Evolutionary conservation across 2,888 invertebrate genomes (phyloP), one percentile per base, ranked within the genome.

Genomic region (Eupithecia insigniata): DNA sequence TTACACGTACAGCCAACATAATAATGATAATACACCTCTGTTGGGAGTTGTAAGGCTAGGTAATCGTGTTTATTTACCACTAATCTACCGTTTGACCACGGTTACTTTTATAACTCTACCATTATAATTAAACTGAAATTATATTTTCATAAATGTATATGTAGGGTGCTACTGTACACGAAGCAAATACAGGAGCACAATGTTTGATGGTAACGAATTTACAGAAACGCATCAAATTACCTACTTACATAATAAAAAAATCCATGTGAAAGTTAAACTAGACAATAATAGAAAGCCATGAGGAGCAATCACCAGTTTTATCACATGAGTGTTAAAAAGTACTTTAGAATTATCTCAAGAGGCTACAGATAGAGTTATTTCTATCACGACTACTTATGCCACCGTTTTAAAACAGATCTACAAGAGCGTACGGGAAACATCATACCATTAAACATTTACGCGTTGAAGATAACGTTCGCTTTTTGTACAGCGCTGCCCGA

Each of bases 371-470:
- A 89, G 91, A 89, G 88, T 90, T 92, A 92, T 92, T 91, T 92
- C 87, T 87, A 88, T 87, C 85, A 85, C 88, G 85, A 82, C 83
- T 85, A 85, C 82, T 87, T 88, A 89, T 92, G 89, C 90, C 89
- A 91, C 92, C 90, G 90, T 90, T 92, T 93, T 91, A 89, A 92
- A 92, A 92, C 89, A 85, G 88, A 88, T 89, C 85, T 85, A 79
- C 82, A 86, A 86, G 83, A 87, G 86, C 86, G 83, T 84, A 86
- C 86, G 86, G 79, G 82, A 81, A 83, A 86, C 84, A 85, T 84
- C 85, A 80, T 82, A 85, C 90, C 89, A 90, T 92, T 91, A 92
- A 93, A 91, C 87, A 90, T 92, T 92, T 90, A 93, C 86, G 90
- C 85, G 83, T 86, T 84, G 78, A 83, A 92, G 92, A 93, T 93